A percentile compares a stretch with the other conserved stretches of the same genome.
phyloP scores from a whole-genome alignment of 1,140 invertebrate species.

The Liolophura sinensis region DNA sequence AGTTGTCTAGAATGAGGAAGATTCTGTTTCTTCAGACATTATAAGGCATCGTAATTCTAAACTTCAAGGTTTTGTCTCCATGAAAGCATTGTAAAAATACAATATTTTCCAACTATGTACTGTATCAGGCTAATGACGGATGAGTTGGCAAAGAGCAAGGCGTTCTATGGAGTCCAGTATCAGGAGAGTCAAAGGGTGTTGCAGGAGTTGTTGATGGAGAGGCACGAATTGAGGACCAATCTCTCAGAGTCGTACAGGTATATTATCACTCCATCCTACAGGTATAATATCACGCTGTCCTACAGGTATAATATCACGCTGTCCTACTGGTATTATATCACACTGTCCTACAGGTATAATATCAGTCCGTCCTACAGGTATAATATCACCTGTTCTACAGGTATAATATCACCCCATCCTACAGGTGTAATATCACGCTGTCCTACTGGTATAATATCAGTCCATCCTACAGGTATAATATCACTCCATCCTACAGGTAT shows the following conservation, averaged over 20 bases:
- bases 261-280: conserved; percentile 47
- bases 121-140: conserved; percentile 81
- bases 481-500: no score
- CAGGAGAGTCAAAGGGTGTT: conserved; percentile 75
- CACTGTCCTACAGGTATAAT: not conserved
- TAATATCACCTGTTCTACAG: not conserved
- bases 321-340: not conserved
- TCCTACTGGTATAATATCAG: not conserved
- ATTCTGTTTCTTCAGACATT: not conserved
- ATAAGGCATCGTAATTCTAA: no score
- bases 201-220: conserved; percentile 75
- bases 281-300: not conserved
- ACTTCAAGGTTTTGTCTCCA: no score
- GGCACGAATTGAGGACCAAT: conserved; percentile 71
- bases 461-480: not conserved
- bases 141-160: conserved; percentile 84
- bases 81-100: no score
- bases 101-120: conserved; percentile 15
- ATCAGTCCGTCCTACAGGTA: not conserved
- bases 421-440: not conserved
- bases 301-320: not conserved
- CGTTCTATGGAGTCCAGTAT: conserved; percentile 74
- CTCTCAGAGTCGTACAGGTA: conserved; percentile 73
- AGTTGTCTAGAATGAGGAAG: not conserved
- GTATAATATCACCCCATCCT: not conserved